Evolutionary conservation across 2,888 invertebrate genomes (phyloP), one percentile per base, ranked within the genome.

Genomic region (Amorpha juglandis): DNA sequence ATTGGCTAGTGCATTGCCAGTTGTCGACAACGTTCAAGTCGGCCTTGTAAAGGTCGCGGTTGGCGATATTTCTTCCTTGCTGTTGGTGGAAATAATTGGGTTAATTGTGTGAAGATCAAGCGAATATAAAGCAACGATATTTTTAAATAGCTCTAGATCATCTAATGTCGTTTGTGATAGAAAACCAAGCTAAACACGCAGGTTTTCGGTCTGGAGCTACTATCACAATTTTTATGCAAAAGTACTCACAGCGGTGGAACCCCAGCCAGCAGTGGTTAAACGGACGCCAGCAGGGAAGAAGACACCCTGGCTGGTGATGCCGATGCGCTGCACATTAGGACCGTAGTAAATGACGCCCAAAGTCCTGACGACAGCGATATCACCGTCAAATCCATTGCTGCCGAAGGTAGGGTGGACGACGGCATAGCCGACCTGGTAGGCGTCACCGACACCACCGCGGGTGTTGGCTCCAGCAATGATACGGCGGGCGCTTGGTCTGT

Each of bases 391-490:
- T 0, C n/a, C 67, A 0, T 71, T 51, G 0, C 0, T 0, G 0
- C 73, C 74, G 63, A 69, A 81, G 35, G 0, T n/a, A 4, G 74
- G 74, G 63, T 81, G 73, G 21, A 67, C 66, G 66, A 65, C 51
- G 12, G 53, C 67, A 0, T 0, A 21, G 3, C 1, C 2, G 0
- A 79, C 55, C n/a, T 68, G 65, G 6, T 38, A 45, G 21, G 76
- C 42, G 1, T 27, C 6, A 0, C 81, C 80, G 0, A 65, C 75
- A 0, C 33, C 64, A 33, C 74, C 73, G 0, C 76, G 71, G 62
- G 47, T 27, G 0, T 70, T 67, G 9, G 77, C 19, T 6, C 81
- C 81, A 7, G 76, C 81, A n/a, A 78, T 71, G 65, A 79, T 67
- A n/a, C 78, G 78, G 8, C 73, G 69, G 19, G 14, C 64, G 7